Base-by-base conservation (phyloP, 2,797 vertebrate genomes). In the Meda fulgida region DNA sequence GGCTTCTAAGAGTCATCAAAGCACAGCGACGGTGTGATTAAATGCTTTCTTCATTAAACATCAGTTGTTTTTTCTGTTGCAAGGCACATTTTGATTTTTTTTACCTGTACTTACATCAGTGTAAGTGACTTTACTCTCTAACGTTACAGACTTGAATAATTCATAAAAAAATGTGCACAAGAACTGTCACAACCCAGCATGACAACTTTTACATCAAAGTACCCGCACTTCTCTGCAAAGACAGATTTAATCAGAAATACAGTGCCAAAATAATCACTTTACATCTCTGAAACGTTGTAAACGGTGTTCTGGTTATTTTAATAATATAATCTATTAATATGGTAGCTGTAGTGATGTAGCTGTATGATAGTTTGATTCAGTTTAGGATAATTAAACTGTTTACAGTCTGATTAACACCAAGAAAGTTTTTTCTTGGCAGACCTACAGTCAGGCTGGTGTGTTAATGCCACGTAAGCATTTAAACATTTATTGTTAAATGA, bases 21-120 rank as follows among this genome's bases (percentile, higher is more conserved):
- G 69, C 48, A 46, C 53, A 79, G 38, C 48, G 14, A 58, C 34
- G 36, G 48, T 23, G 48, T 69, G 26, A 69, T 36, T 70, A 43
- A 70, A 70, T 70, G 58, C 72, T 76, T 78, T n/a, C 29, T 48
- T 80, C 55, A 26, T 55, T 76, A 70, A 77, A 38, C 10, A 21
- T 36, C 78, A 53, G 21, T 70, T 23, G 73, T 84, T 46, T 70
- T 51, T 78, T 84, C 73, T 70, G 51, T 80, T 85, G 48, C 82
- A 88, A 88, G 81, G 89, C 88, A 87, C 85, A 77, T 84, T 65
- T 87, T 83, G 63, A 89, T 78, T 78, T 87, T 82, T 76, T 87
- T 72, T 85, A 85, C 67, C 53, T 65, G 76, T 85, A 40, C 80
- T 82, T 70, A 46, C 53, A 77, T 60, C 48, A 65, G 82, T 16